Conservation (phyloP, 2,113 vertebrate species). For the Toxotes jaculatrix region DNA sequence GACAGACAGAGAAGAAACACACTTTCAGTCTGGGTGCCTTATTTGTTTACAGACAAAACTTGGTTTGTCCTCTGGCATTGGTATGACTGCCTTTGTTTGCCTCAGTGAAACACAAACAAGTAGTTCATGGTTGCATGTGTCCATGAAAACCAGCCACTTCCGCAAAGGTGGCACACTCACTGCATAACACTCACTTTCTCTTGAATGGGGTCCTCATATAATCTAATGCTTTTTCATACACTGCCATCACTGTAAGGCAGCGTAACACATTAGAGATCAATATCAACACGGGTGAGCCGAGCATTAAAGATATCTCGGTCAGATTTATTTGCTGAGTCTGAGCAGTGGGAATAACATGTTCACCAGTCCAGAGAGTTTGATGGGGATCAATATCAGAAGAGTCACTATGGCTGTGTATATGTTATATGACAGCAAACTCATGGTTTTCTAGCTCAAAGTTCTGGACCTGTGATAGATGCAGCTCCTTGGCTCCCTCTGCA, state of each 20-base stretch:
- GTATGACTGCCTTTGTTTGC: background rate
- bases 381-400: constrained; percentile 27
- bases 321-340: constrained; percentile 10
- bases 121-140: background rate
- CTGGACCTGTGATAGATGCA: constrained; percentile 16
- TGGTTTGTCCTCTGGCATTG: constrained; percentile 4
- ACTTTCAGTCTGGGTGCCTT: constrained; percentile 6
- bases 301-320: constrained; percentile 15
- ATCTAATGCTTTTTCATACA: constrained; percentile 21
- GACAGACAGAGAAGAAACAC: constrained; percentile 7
- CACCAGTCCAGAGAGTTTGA: background rate
- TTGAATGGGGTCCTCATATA: background rate
- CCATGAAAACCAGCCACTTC: background rate
- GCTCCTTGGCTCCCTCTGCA: constrained; percentile 4
- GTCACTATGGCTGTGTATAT: background rate
- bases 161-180: background rate
- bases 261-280: constrained; percentile 48
- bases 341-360: constrained; percentile 6
- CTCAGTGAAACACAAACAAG: background rate
- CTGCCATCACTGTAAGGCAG: constrained; percentile 2
- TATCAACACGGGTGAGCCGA: background rate
- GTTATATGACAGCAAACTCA: background rate
- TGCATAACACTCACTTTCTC: constrained; percentile 4
- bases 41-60: constrained; percentile 4
- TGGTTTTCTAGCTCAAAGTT: background rate